phyloP scores from a whole-genome alignment of 2,888 invertebrate genomes.

The Lasiommata megera region DNA sequence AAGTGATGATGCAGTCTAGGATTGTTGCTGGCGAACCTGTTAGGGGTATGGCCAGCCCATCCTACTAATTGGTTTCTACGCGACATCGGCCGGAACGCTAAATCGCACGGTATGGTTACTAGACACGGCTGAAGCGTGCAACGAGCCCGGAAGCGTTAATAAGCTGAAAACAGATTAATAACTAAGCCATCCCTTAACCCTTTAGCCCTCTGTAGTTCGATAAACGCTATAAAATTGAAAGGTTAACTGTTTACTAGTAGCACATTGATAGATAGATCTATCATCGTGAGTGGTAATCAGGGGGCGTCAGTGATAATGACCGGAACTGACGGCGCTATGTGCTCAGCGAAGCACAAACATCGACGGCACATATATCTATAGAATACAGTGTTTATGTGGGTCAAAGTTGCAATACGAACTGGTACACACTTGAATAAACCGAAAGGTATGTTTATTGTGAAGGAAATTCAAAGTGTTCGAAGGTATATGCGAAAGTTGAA shows the following conservation, averaged over 20 bases:
- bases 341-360: neutral
- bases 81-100: too few relatives aligned
- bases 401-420: neutral
- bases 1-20: too few relatives aligned
- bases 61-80: too few relatives aligned
- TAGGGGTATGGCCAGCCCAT: too few relatives aligned
- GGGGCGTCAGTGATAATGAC: constrained; percentile 3
- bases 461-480: too few relatives aligned
- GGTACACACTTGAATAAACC: neutral
- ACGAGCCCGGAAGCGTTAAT: too few relatives aligned
- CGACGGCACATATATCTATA: neutral
- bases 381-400: neutral
- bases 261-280: neutral
- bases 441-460: neutral
- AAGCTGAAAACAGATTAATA: too few relatives aligned
- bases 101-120: too few relatives aligned
- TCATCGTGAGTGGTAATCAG: neutral
- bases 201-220: neutral
- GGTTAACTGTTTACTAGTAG: neutral
- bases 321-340: constrained; percentile 5
- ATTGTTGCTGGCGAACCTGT: too few relatives aligned
- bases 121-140: too few relatives aligned
- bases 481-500: too few relatives aligned
- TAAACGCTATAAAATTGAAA: too few relatives aligned
- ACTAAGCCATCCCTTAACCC: neutral